phyloP scores from a whole-genome alignment of 1,140 invertebrate species.

The Thaumetopoea pityocampa region DNA sequence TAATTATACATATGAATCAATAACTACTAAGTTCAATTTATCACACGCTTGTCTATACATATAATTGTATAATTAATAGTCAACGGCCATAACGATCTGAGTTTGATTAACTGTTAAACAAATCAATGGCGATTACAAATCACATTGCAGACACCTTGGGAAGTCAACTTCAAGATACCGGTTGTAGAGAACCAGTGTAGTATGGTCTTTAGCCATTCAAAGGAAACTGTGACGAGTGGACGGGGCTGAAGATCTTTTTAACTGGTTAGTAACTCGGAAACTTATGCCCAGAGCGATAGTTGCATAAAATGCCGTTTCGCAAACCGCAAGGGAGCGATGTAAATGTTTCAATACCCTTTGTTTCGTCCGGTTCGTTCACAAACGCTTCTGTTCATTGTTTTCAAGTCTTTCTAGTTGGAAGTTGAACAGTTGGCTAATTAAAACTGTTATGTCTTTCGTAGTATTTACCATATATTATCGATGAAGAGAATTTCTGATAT shows the following conservation, averaged over 20 bases:
- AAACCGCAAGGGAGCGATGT: conserved; percentile 46
- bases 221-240: conserved; percentile 12
- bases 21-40: conserved; percentile 6
- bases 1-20: too few species aligned
- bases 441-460: too few species aligned
- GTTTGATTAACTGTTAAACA: conserved; percentile 11
- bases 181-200: conserved; percentile 38
- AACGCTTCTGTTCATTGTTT: conserved; percentile 1
- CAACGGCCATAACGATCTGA: conserved; percentile 11
- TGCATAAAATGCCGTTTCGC: conserved; percentile 48
- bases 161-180: conserved; percentile 43
- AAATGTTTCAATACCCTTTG: conserved; percentile 55
- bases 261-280: conserved; percentile 25
- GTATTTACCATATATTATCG: too few species aligned
- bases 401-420: background rate
- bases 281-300: conserved; percentile 33
- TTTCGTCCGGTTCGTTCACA: conserved; percentile 23
- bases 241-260: conserved; percentile 21
- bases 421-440: background rate
- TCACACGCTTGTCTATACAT: too few species aligned
- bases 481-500: too few species aligned
- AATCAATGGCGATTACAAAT: conserved; percentile 40
- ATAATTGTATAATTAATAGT: conserved; percentile 6
- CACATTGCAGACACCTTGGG: conserved; percentile 40
- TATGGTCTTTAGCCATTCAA: conserved; percentile 26